Base-by-base conservation (phyloP, 2,113 vertebrate species). In the Strigops habroptila region DNA sequence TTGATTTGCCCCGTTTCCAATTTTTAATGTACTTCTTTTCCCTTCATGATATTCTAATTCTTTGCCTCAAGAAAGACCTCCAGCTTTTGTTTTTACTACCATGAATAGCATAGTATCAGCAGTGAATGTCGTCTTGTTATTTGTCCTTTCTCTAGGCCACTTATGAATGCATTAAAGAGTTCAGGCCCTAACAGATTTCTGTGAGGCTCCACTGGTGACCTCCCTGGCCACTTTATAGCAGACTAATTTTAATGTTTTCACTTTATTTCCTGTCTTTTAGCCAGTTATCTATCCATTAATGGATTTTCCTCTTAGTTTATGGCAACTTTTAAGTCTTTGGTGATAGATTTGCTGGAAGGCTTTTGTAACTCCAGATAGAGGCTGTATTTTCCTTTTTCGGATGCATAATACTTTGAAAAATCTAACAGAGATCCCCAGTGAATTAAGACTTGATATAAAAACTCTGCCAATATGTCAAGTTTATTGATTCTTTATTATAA, bases 131-230 rank as follows among this genome's bases (percentile, higher is more conserved):
- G 5, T 41, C 51, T 90, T 28, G 25, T 78, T 88, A 75, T 86
- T 88, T 93, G 46, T 88, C 64, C 88, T 93, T 93, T 88, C 28
- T 94, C 28, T 83, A 70, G 71, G 48, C 94, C 60, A 43, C 80
- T 92, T 90, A 31, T 19, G 76, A 94, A 88, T 91, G 28, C 76
- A 71, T 93, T 88, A 82, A 81, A 80, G 75, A 88, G 64, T 86
- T 95, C 76, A 97, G 69, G 35, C 60, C 91, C 80, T 84, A 68
- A 67, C 64, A 63, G 12, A 59, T 90, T 88, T 86, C 60, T 67
- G 8, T 51, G 60, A 67, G 53, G 31, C 73, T 88, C 27, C 24
- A 23, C 46, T 55, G 44, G 3, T 94, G 90, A 95, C 90, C 85
- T 95, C 33, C 43, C 55, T 55, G 60, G 28, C 25, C 39, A 43